Percentiles rank a stretch among this genome's conserved stretches.
These are phyloP conservation scores for Acrobasis repandana DNA, from an alignment of 2,888 invertebrate genomes.

Conservation along the genomic window DNA sequence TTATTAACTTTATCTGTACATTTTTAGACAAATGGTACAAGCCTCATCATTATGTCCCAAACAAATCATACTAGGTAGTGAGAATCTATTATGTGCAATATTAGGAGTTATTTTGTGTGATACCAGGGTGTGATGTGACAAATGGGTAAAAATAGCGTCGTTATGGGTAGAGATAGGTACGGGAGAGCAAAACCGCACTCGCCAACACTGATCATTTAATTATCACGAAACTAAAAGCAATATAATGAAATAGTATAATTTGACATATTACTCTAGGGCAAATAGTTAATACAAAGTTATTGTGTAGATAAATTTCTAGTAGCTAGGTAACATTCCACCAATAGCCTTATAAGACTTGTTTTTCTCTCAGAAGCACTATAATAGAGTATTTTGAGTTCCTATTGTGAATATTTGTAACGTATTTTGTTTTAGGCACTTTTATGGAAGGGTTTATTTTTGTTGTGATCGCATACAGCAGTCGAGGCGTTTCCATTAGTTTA, in stretches of 20 bases:
- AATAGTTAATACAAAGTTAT: slow-evolving; percentile 29
- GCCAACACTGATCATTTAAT: slow-evolving; percentile 11
- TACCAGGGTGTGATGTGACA: background rate
- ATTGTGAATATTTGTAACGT: slow-evolving; percentile 24
- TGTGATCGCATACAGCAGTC: background rate
- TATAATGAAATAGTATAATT: slow-evolving; percentile 12
- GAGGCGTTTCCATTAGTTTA: slow-evolving; percentile 46
- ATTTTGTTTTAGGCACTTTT: slow-evolving; percentile 30
- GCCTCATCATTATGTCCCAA: no score
- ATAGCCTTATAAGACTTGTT: slow-evolving; percentile 62
- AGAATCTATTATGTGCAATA: slow-evolving; percentile 12
- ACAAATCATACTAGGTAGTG: background rate
- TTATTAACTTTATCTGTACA: no score
- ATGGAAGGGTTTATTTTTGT: background rate
- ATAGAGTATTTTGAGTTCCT: slow-evolving; percentile 35
- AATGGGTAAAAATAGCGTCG: background rate
- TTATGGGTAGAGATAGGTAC: slow-evolving; percentile 14
- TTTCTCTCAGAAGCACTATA: slow-evolving; percentile 38
- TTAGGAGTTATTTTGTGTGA: slow-evolving; percentile 5
- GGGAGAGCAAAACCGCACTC: background rate
- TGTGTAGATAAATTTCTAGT: slow-evolving; percentile 47
- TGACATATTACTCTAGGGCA: slow-evolving; percentile 12
- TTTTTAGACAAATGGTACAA: no score
- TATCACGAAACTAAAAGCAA: slow-evolving; percentile 20
- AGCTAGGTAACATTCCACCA: slow-evolving; percentile 70